Evolutionary conservation across 1,140 invertebrate species (phyloP), one percentile per base, ranked within the genome.

Genomic region (Nilaparvata lugens): DNA sequence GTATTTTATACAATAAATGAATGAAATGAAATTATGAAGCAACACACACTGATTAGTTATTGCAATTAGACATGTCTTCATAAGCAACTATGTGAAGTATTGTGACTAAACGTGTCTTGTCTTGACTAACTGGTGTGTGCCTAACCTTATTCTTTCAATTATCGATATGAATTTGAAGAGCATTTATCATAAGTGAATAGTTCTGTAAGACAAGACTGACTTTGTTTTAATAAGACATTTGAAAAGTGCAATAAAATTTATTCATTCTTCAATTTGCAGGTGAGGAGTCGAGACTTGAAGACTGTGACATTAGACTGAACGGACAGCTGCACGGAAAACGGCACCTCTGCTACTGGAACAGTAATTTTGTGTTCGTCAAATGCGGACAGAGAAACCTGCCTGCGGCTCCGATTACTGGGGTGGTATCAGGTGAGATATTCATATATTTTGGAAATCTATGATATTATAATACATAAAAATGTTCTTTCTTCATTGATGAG

Each of bases 351-450:
- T 81, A 84, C 55, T 93, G 91, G 88, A 84, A 94, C 69, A 86
- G 89, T 45, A 80, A 89, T 35, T 99, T 93, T 72, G 90, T 98
- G 0, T 99, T 97, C 69, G 84, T 99, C 31, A 83, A 92, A 65
- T 99, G 97, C 71, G 93, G 91, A 1, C 78, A 84, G 52, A 79
- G 87, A 62, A 90, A 88, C 73, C 67, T 91, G 5, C 80, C 84
- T 13, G 71, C 79, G 76, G 77, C 11, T 74, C 84, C 43, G 82
- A 92, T 51, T 95, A 97, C 72, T 99, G 97, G 96, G 97, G 96
- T 45, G 97, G 96, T 24, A 87, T 99, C 60, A 75, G 75, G 73
- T 74, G 3, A 28, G 25, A 28, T 28, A 4, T 7, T 28, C 3
- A 28, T 4, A 28, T 28, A 7, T 28, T 28, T 28, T n/a, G n/a